A percentile compares a stretch with the other conserved stretches of the same genome.
phyloP scores from a whole-genome alignment of 1,140 invertebrate species.

The Danaus melanippus region DNA sequence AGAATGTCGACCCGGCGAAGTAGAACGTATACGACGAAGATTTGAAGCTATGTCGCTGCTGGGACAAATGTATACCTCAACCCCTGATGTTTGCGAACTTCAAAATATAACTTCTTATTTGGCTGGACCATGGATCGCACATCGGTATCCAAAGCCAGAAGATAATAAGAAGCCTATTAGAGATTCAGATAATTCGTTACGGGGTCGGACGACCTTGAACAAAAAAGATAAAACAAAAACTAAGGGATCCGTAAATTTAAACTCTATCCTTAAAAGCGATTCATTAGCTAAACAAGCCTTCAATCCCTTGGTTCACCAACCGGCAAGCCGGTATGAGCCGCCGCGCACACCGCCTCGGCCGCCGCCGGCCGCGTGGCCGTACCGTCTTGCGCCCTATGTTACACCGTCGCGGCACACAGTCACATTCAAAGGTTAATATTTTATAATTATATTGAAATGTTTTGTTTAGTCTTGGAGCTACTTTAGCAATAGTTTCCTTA shows the following conservation, averaged over 20 bases:
- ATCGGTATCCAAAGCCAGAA: conserved; percentile 77
- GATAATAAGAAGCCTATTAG: conserved; percentile 77
- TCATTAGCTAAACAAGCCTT: conserved; percentile 79
- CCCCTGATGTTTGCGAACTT: conserved; percentile 83
- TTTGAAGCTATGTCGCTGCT: conserved; percentile 80
- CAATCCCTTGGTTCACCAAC: conserved; percentile 82
- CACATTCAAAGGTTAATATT: conserved; percentile 82
- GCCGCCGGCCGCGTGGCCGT: conserved; percentile 62
- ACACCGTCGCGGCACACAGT: conserved; percentile 76
- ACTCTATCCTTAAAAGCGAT: conserved; percentile 77
- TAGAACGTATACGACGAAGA: conserved; percentile 78
- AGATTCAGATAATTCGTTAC: conserved; percentile 61
- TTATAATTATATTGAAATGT: conserved; percentile 26
- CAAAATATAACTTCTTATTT: conserved; percentile 84
- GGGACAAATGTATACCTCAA: conserved; percentile 86
- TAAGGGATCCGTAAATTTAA: conserved; percentile 56
- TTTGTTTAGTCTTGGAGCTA: conserved; percentile 57
- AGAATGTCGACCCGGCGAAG: conserved; percentile 76
- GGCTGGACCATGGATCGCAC: conserved; percentile 83
- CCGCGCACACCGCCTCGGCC: conserved; percentile 67
- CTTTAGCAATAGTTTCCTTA: conserved; percentile 7
- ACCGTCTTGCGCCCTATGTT: conserved; percentile 67
- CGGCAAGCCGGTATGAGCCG: conserved; percentile 84
- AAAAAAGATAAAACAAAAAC: conserved; percentile 39
- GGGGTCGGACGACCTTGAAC: conserved; percentile 54